These are phyloP conservation scores for Varecia variegata DNA, from an alignment of 2,797 vertebrate species.

Conservation along the genomic window DNA sequence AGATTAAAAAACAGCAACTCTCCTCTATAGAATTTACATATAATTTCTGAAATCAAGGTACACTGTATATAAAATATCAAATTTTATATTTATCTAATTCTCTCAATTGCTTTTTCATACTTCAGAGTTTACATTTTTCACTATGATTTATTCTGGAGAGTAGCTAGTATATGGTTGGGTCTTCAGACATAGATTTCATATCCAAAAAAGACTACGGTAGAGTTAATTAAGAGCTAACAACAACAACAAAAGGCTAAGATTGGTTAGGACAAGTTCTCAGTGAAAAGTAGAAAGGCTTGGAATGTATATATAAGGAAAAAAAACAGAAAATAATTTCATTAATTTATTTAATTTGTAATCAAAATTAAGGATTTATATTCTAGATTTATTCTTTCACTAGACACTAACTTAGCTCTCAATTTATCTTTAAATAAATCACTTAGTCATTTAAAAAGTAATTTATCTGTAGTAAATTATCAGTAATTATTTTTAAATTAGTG, in stretches of 20 bases:
- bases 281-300: not conserved
- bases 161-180: not conserved
- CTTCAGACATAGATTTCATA: not conserved
- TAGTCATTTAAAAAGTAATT: slow-evolving; percentile 12
- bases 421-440: slow-evolving; percentile 47
- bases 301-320: not conserved
- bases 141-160: not conserved
- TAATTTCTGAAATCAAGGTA: slow-evolving; percentile 39
- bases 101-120: not conserved
- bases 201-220: not conserved
- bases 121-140: slow-evolving; percentile 2
- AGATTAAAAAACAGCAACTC: not conserved
- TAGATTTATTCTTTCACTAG: not conserved
- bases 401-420: not conserved
- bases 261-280: not conserved
- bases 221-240: not conserved
- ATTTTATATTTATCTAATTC: slow-evolving; percentile 17
- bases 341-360: slow-evolving; percentile 2
- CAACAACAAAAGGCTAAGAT: not conserved
- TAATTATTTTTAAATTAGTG: slow-evolving; percentile 10
- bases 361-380: slow-evolving; percentile 10
- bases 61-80: not conserved
- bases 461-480: not conserved
- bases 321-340: not conserved
- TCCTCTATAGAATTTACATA: not conserved